Evolutionary conservation across 2,888 invertebrate genomes (phyloP).

Genomic region (Eristalinus aeneus): DNA sequence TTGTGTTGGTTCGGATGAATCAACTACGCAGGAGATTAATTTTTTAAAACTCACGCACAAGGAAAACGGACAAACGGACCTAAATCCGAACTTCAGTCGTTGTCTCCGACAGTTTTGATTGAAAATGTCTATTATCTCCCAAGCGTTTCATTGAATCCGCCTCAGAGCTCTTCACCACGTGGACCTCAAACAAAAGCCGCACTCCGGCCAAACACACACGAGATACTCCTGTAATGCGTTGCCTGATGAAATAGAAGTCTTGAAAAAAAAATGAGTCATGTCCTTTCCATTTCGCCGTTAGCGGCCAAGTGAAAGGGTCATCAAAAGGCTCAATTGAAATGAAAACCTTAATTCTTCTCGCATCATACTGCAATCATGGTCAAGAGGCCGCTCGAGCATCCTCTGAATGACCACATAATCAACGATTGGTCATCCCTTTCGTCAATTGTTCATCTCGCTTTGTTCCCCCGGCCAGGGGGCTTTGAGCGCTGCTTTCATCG

Average conservation of each 20-base stretch:
- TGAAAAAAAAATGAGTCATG: not conserved
- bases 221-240: not conserved
- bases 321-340: not conserved
- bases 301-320: not conserved
- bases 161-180: not conserved
- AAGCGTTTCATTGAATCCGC: not conserved
- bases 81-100: no score
- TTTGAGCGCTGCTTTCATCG: not conserved
- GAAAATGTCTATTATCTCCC: not conserved
- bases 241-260: not conserved
- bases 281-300: not conserved
- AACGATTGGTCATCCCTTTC: slow-evolving; percentile 50
- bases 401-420: slow-evolving; percentile 46
- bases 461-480: slow-evolving; percentile 8
- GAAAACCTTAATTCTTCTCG: slow-evolving; percentile 14
- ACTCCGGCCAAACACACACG: not conserved
- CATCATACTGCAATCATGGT: slow-evolving; percentile 27
- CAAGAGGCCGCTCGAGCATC: slow-evolving; percentile 22
- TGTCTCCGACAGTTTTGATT: not conserved
- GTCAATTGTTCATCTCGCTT: slow-evolving; percentile 38
- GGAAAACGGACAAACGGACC: no score
- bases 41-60: no score
- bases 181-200: not conserved
- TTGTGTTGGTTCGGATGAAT: no score
- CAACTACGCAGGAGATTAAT: no score